Evolutionary conservation across 2,888 invertebrate species (phyloP).

Genomic region (Eustalomyia histrio): DNA sequence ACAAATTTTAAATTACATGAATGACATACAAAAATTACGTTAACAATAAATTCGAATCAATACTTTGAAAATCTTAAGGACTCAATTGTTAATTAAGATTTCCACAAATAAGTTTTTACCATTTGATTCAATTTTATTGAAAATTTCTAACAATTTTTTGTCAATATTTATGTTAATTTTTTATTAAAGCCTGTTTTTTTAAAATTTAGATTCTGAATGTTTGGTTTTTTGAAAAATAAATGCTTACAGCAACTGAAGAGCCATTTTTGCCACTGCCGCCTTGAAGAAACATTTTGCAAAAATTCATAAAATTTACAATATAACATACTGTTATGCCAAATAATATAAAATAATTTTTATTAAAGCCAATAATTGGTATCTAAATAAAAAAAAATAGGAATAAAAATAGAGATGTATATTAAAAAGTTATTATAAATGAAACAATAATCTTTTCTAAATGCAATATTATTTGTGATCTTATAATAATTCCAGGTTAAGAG

Average conservation of each 20-base stretch:
- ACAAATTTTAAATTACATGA: neutral
- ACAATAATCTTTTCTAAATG: neutral
- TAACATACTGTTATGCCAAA: slow-evolving; percentile 77
- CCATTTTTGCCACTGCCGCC: slow-evolving; percentile 98
- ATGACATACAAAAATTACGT: neutral
- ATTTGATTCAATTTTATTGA: slow-evolving; percentile 16
- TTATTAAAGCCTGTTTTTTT: slow-evolving; percentile 38
- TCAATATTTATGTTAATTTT: neutral
- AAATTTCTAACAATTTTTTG: neutral
- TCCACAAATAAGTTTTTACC: neutral
- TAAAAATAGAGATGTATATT: slow-evolving; percentile 54
- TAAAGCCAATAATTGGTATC: slow-evolving; percentile 77
- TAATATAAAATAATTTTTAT: slow-evolving; percentile 77
- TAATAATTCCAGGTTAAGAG: slow-evolving; percentile 65
- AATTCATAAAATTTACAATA: slow-evolving; percentile 83
- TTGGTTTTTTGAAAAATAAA: slow-evolving; percentile 59
- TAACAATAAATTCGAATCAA: slow-evolving; percentile 4
- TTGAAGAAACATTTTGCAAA: slow-evolving; percentile 86
- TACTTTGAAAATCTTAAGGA: neutral
- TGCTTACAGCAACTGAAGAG: slow-evolving; percentile 92
- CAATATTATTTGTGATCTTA: neutral
- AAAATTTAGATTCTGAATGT: slow-evolving; percentile 25
- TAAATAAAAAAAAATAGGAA: slow-evolving; percentile 68
- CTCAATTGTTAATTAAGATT: neutral
- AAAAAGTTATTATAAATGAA: slow-evolving; percentile 10